Evolutionary conservation across 2,888 invertebrate species (phyloP).

Genomic region (Nemotelus pantherinus): DNA sequence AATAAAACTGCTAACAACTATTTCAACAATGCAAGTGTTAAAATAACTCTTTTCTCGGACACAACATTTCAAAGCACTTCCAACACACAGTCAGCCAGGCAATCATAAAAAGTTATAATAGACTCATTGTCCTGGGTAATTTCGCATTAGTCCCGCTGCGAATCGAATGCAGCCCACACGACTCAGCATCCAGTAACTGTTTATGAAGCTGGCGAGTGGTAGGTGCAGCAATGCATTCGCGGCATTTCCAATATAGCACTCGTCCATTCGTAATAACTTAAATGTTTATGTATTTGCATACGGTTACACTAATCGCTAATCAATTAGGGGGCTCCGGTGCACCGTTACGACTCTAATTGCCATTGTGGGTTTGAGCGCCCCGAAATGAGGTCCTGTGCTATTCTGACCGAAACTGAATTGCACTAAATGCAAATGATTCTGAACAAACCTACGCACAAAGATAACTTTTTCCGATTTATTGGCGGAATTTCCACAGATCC

Average conservation of each 20-base stretch:
- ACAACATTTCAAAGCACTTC: not conserved
- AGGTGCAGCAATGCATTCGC: no score
- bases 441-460: not conserved
- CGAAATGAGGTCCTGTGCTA: no score
- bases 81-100: not conserved
- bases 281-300: constrained; percentile 7
- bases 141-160: not conserved
- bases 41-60: not conserved
- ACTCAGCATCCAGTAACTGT: no score
- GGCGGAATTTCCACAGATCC: constrained; percentile 1
- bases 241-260: not conserved
- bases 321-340: not conserved
- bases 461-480: constrained; percentile 9
- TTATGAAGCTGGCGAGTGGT: no score
- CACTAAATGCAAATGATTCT: no score
- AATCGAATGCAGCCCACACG: not conserved
- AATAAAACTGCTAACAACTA: no score
- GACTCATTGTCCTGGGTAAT: not conserved
- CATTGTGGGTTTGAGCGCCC: no score
- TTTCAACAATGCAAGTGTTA: not conserved
- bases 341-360: not conserved
- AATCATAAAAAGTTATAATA: not conserved
- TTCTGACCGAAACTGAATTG: no score
- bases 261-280: not conserved
- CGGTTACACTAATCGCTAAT: constrained; percentile 9